Conservation (phyloP, 2,113 vertebrate genomes). For the Prunella fulvescens region DNA sequence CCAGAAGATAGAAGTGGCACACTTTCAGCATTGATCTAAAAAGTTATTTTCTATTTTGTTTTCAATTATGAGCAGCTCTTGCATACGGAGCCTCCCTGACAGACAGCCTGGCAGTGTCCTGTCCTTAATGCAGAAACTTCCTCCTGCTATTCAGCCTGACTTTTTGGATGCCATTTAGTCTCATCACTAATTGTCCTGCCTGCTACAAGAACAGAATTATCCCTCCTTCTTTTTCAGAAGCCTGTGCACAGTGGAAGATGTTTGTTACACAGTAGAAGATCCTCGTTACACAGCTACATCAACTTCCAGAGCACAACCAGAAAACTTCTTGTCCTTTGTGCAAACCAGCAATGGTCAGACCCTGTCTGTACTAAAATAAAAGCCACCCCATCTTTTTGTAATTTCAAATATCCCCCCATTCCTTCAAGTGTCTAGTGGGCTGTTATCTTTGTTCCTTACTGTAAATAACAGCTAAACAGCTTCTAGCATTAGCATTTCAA, state of each 20-base stretch:
- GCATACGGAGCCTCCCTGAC: neutral
- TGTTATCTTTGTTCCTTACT: neutral
- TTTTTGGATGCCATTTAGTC: neutral
- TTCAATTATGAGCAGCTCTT: neutral
- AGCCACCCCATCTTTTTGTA: neutral
- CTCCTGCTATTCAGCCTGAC: neutral
- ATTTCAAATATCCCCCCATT: neutral
- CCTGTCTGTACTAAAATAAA: neutral
- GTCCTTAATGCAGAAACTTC: neutral
- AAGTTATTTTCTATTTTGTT: neutral
- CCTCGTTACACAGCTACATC: accelerated
- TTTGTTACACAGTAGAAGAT: neutral
- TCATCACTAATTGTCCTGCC: neutral
- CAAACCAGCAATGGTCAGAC: neutral
- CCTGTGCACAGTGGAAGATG: neutral
- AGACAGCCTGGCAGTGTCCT: neutral
- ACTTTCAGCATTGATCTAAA: neutral
- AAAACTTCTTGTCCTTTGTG: neutral
- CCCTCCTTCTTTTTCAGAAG: neutral
- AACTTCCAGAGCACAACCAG: neutral
- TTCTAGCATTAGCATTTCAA: conserved; percentile 39
- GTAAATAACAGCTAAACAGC: conserved; percentile 14
- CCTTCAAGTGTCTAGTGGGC: neutral
- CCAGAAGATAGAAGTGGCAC: neutral
- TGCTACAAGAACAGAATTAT: neutral